Percentiles rank a stretch among this genome's conserved stretches.
phyloP scores from a whole-genome alignment of 2,888 invertebrate genomes.

The Phaedon cochleariae region DNA sequence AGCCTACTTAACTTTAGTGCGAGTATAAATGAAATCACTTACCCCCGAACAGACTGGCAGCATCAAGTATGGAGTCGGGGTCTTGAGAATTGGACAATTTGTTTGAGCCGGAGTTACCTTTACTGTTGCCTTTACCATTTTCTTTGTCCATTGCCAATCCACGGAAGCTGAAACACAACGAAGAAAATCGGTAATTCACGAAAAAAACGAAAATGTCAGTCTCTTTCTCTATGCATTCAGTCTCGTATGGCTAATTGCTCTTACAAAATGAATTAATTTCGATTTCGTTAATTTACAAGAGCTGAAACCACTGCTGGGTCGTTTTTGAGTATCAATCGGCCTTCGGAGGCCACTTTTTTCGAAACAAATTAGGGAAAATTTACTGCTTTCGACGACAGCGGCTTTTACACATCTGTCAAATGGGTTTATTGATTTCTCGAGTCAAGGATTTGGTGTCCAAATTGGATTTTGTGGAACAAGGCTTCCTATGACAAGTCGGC shows the following conservation, averaged over 20 bases:
- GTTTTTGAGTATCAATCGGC: background rate
- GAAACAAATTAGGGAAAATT: background rate
- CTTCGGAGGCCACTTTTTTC: background rate
- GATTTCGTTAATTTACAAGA: background rate
- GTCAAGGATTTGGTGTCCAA: constrained; percentile 11
- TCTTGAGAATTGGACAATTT: constrained; percentile 63
- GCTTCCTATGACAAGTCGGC: constrained; percentile 2
- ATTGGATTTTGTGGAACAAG: constrained; percentile 1
- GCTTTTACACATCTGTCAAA: constrained; percentile 17
- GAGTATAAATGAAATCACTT: constrained; percentile 33
- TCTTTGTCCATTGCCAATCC: constrained; percentile 78
- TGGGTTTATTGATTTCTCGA: constrained; percentile 21
- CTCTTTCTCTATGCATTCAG: background rate
- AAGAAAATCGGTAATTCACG: constrained; percentile 29
- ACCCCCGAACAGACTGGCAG: constrained; percentile 68
- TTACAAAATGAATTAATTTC: no score
- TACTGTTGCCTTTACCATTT: constrained; percentile 72
- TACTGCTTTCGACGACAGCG: constrained; percentile 13
- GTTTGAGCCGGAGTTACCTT: constrained; percentile 67
- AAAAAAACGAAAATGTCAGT: constrained; percentile 3
- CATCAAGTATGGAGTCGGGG: constrained; percentile 79
- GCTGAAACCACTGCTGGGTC: background rate
- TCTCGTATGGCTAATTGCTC: no score
- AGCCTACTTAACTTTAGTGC: background rate
- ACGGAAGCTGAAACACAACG: constrained; percentile 38